A percentile compares a stretch with the other conserved stretches of the same genome.
Conservation (phyloP, 2,888 invertebrate genomes). For the Brachycybe producta region DNA sequence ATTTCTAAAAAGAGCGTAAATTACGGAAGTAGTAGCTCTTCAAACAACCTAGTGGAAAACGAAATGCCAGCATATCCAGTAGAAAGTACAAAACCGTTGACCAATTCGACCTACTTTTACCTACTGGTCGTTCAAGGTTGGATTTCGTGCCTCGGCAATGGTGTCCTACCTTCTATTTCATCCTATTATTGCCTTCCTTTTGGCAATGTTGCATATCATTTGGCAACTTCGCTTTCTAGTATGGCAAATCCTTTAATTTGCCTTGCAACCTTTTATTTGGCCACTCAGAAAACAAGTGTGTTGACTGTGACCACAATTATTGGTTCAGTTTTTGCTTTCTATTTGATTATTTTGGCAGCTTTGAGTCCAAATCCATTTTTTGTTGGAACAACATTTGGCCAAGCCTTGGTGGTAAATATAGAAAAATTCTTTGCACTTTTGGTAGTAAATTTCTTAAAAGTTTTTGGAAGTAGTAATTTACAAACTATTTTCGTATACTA, state of each 20-base stretch:
- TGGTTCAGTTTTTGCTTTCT: constrained; percentile 45
- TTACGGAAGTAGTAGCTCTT: no score
- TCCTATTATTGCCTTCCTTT: constrained; percentile 71
- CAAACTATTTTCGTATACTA: no score
- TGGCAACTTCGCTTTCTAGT: constrained; percentile 58
- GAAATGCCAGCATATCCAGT: not conserved
- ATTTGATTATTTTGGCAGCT: constrained; percentile 55
- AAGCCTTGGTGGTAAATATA: constrained; percentile 49
- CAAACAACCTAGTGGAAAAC: not conserved
- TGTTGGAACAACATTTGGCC: constrained; percentile 44
- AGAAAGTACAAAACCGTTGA: no score
- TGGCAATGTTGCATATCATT: constrained; percentile 60
- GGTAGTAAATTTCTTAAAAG: no score
- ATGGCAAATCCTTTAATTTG: constrained; percentile 70
- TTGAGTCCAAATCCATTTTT: constrained; percentile 62
- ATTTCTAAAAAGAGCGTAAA: no score
- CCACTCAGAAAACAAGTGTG: constrained; percentile 20
- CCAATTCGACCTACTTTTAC: constrained; percentile 8
- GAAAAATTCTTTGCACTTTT: no score
- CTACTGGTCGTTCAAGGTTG: constrained; percentile 35
- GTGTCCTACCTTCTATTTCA: constrained; percentile 64
- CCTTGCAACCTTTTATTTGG: constrained; percentile 42
- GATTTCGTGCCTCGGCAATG: constrained; percentile 58
- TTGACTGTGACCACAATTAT: not conserved
- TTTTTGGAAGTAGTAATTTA: no score